These are phyloP conservation scores for Noctua comes DNA, from an alignment of 2,888 invertebrate species.

Conservation along the genomic window DNA sequence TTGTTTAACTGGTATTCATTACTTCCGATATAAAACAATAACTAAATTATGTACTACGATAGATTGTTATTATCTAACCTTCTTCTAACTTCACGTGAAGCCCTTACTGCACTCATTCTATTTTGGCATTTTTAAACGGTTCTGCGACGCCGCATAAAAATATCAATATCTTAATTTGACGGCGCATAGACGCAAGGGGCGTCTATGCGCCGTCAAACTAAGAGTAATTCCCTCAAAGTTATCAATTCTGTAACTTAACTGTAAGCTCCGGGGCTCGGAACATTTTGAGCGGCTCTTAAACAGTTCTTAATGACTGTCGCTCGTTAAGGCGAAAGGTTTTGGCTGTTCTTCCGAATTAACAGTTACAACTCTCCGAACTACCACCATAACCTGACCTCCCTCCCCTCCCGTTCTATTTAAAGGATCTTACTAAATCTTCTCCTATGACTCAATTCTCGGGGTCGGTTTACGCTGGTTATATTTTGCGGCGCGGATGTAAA, in stretches of 20 bases:
- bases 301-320: conserved; percentile 83
- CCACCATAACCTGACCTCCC: conserved; percentile 70
- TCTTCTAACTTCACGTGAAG: neutral
- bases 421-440: conserved; percentile 21
- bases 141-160: neutral
- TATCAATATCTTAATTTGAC: too few relatives aligned
- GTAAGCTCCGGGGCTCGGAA: conserved; percentile 69
- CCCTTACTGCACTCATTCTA: too few relatives aligned
- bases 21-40: neutral
- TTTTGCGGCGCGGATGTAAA: conserved; percentile 81
- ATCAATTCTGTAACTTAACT: conserved; percentile 74
- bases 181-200: too few relatives aligned
- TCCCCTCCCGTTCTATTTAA: conserved; percentile 46
- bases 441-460: conserved; percentile 55
- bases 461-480: conserved; percentile 71
- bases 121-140: neutral
- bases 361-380: conserved; percentile 75
- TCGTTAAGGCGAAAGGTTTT: conserved; percentile 87
- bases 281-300: conserved; percentile 78
- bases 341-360: conserved; percentile 87
- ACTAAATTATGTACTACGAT: neutral
- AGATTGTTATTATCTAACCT: neutral
- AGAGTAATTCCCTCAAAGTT: conserved; percentile 62
- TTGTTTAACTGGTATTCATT: conserved; percentile 29
- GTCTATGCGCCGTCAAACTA: conserved; percentile 36